phyloP scores from a whole-genome alignment of 2,797 vertebrate species.

The Poliocrania exsul region DNA sequence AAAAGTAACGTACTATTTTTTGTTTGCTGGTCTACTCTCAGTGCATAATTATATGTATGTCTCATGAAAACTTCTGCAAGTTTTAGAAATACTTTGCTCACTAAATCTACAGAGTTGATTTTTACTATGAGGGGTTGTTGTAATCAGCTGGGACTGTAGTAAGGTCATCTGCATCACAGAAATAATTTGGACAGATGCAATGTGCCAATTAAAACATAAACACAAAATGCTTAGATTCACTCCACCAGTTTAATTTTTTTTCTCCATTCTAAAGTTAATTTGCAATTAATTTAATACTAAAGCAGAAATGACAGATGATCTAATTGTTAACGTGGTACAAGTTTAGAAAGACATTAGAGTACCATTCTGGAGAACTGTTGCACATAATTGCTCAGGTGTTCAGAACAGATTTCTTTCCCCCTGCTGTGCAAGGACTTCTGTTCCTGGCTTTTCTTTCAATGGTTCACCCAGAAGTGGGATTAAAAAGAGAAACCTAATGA shows the following conservation, averaged over 20 bases:
- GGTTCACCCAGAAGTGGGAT: conserved; percentile 69
- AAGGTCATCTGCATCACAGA: neutral
- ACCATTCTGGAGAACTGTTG: conserved; percentile 39
- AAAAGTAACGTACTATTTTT: neutral
- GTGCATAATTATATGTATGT: neutral
- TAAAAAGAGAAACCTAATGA: conserved; percentile 75
- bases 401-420: conserved; percentile 44
- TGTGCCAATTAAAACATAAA: conserved; percentile 1
- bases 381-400: conserved; percentile 73
- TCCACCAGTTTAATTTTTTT: neutral
- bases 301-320: conserved; percentile 54
- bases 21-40: neutral
- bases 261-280: neutral
- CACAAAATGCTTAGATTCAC: neutral
- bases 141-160: neutral
- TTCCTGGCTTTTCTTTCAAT: conserved; percentile 64
- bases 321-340: conserved; percentile 62
- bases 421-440: conserved; percentile 49
- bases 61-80: neutral
- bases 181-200: neutral
- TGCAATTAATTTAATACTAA: conserved; percentile 44
- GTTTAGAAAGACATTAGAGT: conserved; percentile 67
- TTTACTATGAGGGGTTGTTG: neutral
- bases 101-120: neutral
- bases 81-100: neutral